These are phyloP conservation scores for Drosophila obscura DNA, from an alignment of 1,140 invertebrate genomes.

Conservation along the genomic window DNA sequence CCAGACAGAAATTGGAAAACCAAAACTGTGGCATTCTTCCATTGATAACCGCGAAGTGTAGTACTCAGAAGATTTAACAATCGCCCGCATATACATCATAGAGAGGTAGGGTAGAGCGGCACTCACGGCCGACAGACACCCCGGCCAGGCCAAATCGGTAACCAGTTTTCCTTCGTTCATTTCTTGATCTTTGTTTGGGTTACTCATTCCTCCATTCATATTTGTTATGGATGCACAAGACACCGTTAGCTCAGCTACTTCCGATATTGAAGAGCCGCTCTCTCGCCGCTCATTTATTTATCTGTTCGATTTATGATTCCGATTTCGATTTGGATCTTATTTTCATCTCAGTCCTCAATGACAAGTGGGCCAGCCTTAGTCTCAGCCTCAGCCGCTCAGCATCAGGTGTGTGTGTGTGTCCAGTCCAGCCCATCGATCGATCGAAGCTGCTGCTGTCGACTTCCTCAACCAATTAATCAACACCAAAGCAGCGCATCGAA, in stretches of 20 bases:
- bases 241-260: conserved; percentile 66
- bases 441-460: neutral
- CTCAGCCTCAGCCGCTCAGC: conserved; percentile 3
- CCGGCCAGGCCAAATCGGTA: conserved; percentile 17
- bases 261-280: conserved; percentile 40
- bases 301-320: conserved; percentile 25
- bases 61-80: conserved; percentile 53
- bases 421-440: conserved; percentile 23
- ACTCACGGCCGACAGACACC: conserved; percentile 35
- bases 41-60: conserved; percentile 11
- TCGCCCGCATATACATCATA: conserved; percentile 54
- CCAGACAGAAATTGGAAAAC: conserved; percentile 53
- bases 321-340: conserved; percentile 24
- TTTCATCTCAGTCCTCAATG: conserved; percentile 39
- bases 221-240: conserved; percentile 43
- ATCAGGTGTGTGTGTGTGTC: neutral
- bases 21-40: conserved; percentile 11
- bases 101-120: neutral
- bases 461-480: conserved; percentile 44
- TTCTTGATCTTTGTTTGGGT: conserved; percentile 39
- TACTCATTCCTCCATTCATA: conserved; percentile 44
- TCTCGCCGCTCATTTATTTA: conserved; percentile 26
- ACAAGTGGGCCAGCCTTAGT: conserved; percentile 45
- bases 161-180: conserved; percentile 71
- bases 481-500: neutral